Conservation (phyloP, 2,113 vertebrate genomes). For the Rousettus leschenaultii region DNA sequence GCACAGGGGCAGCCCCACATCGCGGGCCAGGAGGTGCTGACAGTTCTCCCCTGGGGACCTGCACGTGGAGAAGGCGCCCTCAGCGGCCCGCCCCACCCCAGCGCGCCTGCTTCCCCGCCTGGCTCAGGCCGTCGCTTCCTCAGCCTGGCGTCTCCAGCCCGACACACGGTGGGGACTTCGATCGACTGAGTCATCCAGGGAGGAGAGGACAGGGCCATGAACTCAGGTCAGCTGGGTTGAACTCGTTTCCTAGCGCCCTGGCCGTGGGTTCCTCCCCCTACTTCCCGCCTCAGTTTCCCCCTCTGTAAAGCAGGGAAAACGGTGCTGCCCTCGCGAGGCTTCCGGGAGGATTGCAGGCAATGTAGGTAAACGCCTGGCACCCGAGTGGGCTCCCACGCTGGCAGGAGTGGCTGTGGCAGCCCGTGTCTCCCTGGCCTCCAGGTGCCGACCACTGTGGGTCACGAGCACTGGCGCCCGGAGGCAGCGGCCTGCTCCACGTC, state of each 20-base stretch:
- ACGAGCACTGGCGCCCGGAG: neutral
- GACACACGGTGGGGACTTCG: neutral
- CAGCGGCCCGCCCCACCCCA: fast-evolving
- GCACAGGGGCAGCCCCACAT: slow-evolving; percentile 89
- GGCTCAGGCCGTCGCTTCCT: fast-evolving
- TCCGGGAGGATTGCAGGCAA: neutral
- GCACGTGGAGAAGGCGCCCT: neutral
- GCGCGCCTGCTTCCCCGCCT: fast-evolving
- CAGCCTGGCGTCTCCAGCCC: fast-evolving
- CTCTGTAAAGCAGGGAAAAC: neutral
- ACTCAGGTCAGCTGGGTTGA: neutral
- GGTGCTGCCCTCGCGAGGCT: too few relatives aligned
- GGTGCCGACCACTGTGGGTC: neutral
- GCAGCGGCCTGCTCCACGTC: neutral
- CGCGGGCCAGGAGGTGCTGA: slow-evolving; percentile 83
- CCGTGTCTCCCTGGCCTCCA: neutral
- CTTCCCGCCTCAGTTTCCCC: neutral
- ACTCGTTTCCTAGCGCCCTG: fast-evolving
- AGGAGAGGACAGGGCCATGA: neutral
- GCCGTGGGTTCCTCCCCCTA: neutral
- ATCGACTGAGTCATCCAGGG: neutral
- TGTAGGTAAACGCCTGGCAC: neutral
- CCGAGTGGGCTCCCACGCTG: fast-evolving
- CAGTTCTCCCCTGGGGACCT: slow-evolving; percentile 82
- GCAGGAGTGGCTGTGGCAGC: neutral